Percentiles rank a stretch among this genome's conserved stretches.
Evolutionary conservation across 2,888 invertebrate genomes (phyloP).

Genomic region (Eupeodes latifasciatus): DNA sequence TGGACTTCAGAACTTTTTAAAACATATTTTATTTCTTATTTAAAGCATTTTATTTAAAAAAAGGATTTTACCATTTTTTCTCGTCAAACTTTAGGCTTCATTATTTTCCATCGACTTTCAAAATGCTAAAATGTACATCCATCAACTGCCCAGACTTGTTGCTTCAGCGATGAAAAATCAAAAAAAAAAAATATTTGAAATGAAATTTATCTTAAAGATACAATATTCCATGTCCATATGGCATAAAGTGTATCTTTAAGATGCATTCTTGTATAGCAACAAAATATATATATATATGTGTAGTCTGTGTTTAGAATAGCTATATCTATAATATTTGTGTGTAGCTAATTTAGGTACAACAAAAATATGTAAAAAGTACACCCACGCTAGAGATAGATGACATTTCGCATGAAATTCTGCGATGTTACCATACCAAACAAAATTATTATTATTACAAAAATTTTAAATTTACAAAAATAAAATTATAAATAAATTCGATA

Average conservation of each 20-base stretch:
- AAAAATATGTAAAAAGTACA: conserved; percentile 16
- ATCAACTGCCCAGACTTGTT: conserved; percentile 84
- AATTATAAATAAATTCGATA: conserved; percentile 13
- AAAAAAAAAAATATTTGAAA: background rate
- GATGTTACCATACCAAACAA: conserved; percentile 26
- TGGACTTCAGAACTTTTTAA: too few relatives aligned
- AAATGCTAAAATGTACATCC: conserved; percentile 80
- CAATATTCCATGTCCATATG: conserved; percentile 56
- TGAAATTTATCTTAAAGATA: conserved; percentile 77
- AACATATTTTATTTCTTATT: background rate
- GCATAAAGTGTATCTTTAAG: conserved; percentile 78
- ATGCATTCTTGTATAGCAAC: conserved; percentile 54
- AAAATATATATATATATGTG: conserved; percentile 38
- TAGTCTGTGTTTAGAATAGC: conserved; percentile 74
- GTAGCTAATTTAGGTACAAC: conserved; percentile 45
- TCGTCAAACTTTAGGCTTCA: conserved; percentile 29
- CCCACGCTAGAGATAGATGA: conserved; percentile 55
- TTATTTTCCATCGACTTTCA: conserved; percentile 24
- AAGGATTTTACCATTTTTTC: background rate
- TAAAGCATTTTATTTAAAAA: background rate
- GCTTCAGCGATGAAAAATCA: conserved; percentile 79
- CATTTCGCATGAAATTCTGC: conserved; percentile 54
- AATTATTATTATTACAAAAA: background rate
- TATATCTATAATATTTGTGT: background rate
- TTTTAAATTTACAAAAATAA: conserved; percentile 30